A percentile compares a stretch with the other conserved stretches of the same genome.
Evolutionary conservation across 1,140 invertebrate genomes (phyloP).

Genomic region (Asobara japonica): DNA sequence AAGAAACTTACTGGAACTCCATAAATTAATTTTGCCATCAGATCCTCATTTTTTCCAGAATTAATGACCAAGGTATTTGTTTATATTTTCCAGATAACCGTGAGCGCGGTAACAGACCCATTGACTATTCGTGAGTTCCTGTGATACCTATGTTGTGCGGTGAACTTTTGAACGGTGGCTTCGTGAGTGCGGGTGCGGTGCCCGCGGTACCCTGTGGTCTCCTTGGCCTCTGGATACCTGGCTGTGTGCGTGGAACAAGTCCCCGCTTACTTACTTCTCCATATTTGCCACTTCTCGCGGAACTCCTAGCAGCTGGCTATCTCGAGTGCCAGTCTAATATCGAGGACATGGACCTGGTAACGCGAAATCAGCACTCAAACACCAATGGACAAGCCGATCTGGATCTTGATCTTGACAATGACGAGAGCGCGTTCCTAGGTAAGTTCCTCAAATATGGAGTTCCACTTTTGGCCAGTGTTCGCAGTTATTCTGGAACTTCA

Average conservation of each 20-base stretch:
- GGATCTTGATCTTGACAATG: conserved; percentile 43
- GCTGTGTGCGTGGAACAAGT: conserved; percentile 60
- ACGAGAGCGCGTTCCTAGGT: conserved; percentile 63
- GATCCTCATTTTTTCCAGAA: not conserved
- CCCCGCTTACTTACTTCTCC: conserved; percentile 58
- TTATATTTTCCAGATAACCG: conserved; percentile 14
- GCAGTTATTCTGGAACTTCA: too few species aligned
- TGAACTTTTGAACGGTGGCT: conserved; percentile 65
- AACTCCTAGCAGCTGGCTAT: conserved; percentile 58
- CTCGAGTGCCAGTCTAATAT: conserved; percentile 17
- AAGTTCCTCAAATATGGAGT: conserved; percentile 43
- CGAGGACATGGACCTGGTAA: conserved; percentile 53
- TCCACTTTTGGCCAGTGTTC: too few species aligned
- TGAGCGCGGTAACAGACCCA: conserved; percentile 16
- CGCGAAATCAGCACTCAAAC: conserved; percentile 42
- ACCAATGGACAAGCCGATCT: conserved; percentile 40
- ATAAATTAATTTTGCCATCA: too few species aligned
- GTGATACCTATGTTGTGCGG: conserved; percentile 66
- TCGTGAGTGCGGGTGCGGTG: conserved; percentile 65
- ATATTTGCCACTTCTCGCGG: conserved; percentile 59
- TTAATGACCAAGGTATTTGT: not conserved
- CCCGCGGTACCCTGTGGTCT: conserved; percentile 62
- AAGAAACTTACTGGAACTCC: too few species aligned
- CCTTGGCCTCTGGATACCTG: conserved; percentile 62
- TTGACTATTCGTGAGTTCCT: conserved; percentile 24